Evolutionary conservation across 2,113 vertebrate genomes (phyloP), one percentile per base, ranked within the genome.

Genomic region (Gymnogyps californianus): DNA sequence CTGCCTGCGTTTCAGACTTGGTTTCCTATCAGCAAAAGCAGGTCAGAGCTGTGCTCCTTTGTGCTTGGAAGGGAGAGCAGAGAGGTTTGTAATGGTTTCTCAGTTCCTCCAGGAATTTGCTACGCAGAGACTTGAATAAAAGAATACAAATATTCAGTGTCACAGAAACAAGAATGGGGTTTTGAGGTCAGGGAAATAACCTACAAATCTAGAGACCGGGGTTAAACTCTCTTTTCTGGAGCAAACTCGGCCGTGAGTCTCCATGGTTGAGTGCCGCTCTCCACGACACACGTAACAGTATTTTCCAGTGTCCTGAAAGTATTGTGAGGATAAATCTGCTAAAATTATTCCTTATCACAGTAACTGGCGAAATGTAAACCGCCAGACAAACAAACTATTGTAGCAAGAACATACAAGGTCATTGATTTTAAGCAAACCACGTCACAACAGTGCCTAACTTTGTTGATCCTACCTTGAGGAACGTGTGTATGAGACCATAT

Each of bases 71-170:
- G 42, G 58, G 54, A 88, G 59, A 95, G 62, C 51, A 38, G 58
- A 70, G 54, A 80, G 74, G 49, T 54, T 90, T 91, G 66, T 42
- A 88, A 77, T 1, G 15, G 77, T 89, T 93, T 65, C 80, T 49
- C 61, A 24, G 71, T 70, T 75, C 91, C 84, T 93, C 58, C 47
- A 93, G 89, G 89, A 93, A 91, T 96, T 95, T 91, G 7, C 87
- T 90, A 34, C 19, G 13, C 8, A 40, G 67, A 90, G 46, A 20
- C 58, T 93, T 0, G 0, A 80, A 46, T 18, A 47, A 70, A 93
- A 87, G 82, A 72, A 42, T 16, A 58, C 70, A 93, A 87, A 74
- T 55, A 82, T 9, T 87, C 66, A 46, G 44, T 15, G 11, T 47
- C 82, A 77, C 71, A 67, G 59, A 81, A 92, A 64, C 0, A 2